Base-by-base conservation (phyloP, 64 coral and sea anemone genomes). In the Trachythela sp. region DNA sequence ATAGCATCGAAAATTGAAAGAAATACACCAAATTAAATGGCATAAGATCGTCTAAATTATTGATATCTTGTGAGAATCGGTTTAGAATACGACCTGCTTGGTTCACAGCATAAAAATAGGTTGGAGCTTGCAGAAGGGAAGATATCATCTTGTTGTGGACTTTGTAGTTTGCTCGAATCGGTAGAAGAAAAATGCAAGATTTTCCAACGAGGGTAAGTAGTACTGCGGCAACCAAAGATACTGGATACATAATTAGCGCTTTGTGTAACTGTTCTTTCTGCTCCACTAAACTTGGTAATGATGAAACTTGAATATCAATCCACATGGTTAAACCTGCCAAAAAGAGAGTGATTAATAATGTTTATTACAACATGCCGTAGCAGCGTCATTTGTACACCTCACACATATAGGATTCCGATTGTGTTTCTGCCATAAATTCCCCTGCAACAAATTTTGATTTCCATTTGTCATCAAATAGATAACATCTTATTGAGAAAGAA, bases 21-120 rank as follows among this genome's bases (percentile, higher is more conserved):
- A 77, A 77, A 77, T 77, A 90, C 0, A 70, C 39, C 42, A 94
- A 88, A 27, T 85, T 87, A 11, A 70, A 31, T 11, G 92, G 92
- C n/a, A 94, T 29, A 84, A 70, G 27, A 22, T 94, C 88, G 40
- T 94, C 92, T 15, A 94, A 27, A 36, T 75, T 68, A 20, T 89
- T 75, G 40, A 58, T 94, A 58, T 94, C 92, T 72, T 94, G 90
- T 22, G 89, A 90, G 83, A 94, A 94, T 70, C 92, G 48, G 48
- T 90, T 94, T 9, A 94, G 83, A 30, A 94, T 94, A 86, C 92
- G 77, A 10, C 92, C 92, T 22, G 87, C 45, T 67, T 88, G 92
- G 54, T 94, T 94, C 41, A 50, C 87, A 60, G 86, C 88, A 8
- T 87, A 86, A 36, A 94, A 94, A 38, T 90, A 64, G 27, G 86